phyloP scores from a whole-genome alignment of 2,888 invertebrate genomes.

The Anticlea derivata region DNA sequence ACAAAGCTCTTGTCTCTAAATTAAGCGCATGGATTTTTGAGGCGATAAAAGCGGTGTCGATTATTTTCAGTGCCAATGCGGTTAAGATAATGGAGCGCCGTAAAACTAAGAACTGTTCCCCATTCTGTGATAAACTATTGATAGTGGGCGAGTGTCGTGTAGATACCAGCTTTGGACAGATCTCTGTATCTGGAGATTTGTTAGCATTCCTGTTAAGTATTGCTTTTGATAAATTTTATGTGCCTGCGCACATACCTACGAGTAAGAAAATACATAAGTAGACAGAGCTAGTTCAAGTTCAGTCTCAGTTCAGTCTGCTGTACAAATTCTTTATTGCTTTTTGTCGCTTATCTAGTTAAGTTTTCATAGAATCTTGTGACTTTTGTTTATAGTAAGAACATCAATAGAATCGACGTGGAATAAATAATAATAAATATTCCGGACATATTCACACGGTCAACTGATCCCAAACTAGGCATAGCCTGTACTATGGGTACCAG shows the following conservation, averaged over 20 bases:
- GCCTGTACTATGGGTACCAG: too few species aligned
- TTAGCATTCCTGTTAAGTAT: constrained; percentile 58
- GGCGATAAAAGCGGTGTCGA: constrained; percentile 54
- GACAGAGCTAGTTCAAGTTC: too few species aligned
- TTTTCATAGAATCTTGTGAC: too few species aligned
- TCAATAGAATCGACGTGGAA: too few species aligned
- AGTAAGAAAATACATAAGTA: too few species aligned
- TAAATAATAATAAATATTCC: too few species aligned
- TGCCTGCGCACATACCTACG: not conserved
- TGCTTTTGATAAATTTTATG: constrained; percentile 9
- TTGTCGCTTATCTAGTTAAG: too few species aligned
- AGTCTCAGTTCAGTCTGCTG: too few species aligned
- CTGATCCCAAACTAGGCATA: too few species aligned
- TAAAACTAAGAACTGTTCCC: constrained; percentile 53
- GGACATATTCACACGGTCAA: too few species aligned
- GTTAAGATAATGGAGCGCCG: constrained; percentile 69
- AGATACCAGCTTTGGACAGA: constrained; percentile 66
- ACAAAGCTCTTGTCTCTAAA: constrained; percentile 19
- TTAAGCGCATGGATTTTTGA: constrained; percentile 21
- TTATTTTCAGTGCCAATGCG: constrained; percentile 72
- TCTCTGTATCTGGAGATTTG: constrained; percentile 75
- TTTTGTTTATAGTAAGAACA: too few species aligned
- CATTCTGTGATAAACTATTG: constrained; percentile 47
- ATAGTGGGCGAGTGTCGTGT: constrained; percentile 57
- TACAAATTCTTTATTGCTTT: too few species aligned